Evolutionary conservation across 1,140 invertebrate species (phyloP).

Genomic region (Drosophila arizonae): DNA sequence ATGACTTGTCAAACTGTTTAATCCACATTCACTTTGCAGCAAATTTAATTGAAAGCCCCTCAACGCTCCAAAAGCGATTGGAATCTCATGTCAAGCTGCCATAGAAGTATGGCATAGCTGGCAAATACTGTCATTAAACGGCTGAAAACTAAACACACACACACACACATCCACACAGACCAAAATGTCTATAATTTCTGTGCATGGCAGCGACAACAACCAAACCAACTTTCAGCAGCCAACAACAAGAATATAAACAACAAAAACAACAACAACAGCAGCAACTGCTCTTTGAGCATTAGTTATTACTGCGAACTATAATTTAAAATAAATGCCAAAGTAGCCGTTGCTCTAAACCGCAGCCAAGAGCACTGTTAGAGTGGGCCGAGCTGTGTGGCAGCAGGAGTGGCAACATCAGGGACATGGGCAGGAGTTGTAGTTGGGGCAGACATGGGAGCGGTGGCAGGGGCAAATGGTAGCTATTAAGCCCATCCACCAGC

Average conservation of each 20-base stretch:
- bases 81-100: constrained; percentile 40
- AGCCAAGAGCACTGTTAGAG: constrained; percentile 32
- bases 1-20: constrained; percentile 57
- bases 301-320: constrained; percentile 78
- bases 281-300: constrained; percentile 55
- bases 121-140: constrained; percentile 40
- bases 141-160: constrained; percentile 38
- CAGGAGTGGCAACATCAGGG: not conserved
- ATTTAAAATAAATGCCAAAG: constrained; percentile 81
- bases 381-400: constrained; percentile 20
- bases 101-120: constrained; percentile 24
- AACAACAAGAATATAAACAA: constrained; percentile 8
- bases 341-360: constrained; percentile 72
- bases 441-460: not conserved
- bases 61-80: too few species aligned
- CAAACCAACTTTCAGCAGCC: constrained; percentile 15
- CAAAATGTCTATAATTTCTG: constrained; percentile 73
- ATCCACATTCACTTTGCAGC: constrained; percentile 57
- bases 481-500: constrained; percentile 60
- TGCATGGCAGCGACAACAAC: constrained; percentile 55
- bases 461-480: constrained; percentile 26
- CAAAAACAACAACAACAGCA: constrained; percentile 8
- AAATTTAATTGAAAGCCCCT: constrained; percentile 55
- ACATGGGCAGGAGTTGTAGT: not conserved
- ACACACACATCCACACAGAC: constrained; percentile 21